Evolutionary conservation across 2,888 invertebrate genomes (phyloP).

Genomic region (Drosophila kambysellisi): DNA sequence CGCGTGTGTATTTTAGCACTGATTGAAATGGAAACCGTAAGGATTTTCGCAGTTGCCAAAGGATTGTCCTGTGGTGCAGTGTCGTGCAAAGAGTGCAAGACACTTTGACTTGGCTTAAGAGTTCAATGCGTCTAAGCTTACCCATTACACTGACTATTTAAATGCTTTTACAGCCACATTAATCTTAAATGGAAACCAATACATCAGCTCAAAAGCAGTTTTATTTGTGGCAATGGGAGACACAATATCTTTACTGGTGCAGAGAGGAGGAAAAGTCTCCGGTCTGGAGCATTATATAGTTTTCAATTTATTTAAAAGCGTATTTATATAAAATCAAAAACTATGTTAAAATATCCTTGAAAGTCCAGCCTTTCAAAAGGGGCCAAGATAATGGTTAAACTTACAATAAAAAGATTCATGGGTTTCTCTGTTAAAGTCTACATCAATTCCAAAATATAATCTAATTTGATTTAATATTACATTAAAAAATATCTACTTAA

Average conservation of each 20-base stretch:
- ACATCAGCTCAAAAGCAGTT: not conserved
- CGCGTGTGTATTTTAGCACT: slow-evolving; percentile 43
- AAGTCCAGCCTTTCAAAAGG: not conserved
- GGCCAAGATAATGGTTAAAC: not conserved
- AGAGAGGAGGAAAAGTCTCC: not conserved
- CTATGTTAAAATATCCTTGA: not conserved
- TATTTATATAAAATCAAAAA: not conserved
- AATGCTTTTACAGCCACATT: slow-evolving; percentile 14
- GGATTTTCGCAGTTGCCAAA: slow-evolving; percentile 52
- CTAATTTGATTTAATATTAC: not conserved
- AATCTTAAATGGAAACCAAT: slow-evolving; percentile 15
- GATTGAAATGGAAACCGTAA: slow-evolving; percentile 75
- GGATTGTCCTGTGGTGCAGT: slow-evolving; percentile 37
- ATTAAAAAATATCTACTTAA: not conserved
- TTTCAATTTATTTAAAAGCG: not conserved
- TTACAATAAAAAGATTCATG: not conserved
- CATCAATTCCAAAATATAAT: not conserved
- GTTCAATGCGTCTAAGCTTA: slow-evolving; percentile 60
- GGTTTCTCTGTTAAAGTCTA: not conserved
- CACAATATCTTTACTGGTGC: not conserved
- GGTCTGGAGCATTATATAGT: not conserved
- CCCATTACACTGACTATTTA: slow-evolving; percentile 1
- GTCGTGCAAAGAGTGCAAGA: slow-evolving; percentile 45
- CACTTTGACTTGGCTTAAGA: slow-evolving; percentile 67
- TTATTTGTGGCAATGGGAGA: not conserved